Percentiles rank a stretch among this genome's conserved stretches.
Conservation (phyloP, 2,113 vertebrate genomes). For the Gobiocypris rarus region DNA sequence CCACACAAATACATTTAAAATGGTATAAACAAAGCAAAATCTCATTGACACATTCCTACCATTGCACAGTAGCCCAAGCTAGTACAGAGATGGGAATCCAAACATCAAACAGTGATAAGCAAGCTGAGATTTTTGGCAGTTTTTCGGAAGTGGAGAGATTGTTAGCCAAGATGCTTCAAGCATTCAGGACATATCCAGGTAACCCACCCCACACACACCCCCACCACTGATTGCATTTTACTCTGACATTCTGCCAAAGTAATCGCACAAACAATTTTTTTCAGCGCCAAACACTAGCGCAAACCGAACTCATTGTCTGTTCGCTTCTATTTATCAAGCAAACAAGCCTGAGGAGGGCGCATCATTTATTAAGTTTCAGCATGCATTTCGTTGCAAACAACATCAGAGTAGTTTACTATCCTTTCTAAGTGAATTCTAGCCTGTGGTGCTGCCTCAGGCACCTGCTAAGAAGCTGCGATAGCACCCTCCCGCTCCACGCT, state of each 20-base stretch:
- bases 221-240: not conserved
- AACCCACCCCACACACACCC: too few species aligned
- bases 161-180: not conserved
- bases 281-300: not conserved
- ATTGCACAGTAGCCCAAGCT: not conserved
- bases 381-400: conserved; percentile 2
- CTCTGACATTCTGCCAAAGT: not conserved
- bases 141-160: not conserved
- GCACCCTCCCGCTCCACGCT: not conserved
- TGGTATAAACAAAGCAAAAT: not conserved
- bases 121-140: not conserved
- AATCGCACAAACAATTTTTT: not conserved
- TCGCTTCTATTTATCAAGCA: conserved; percentile 25
- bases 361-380: conserved; percentile 25
- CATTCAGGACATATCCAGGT: conserved; percentile 5
- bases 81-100: not conserved
- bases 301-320: not conserved
- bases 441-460: conserved; percentile 46
- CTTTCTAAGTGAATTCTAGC: conserved; percentile 40
- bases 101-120: not conserved
- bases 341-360: not conserved
- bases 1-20: not conserved
- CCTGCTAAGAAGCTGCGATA: conserved; percentile 51
- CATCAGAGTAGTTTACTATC: conserved; percentile 30
- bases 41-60: not conserved